These are phyloP conservation scores for Habropoda laboriosa DNA, from an alignment of 1,140 invertebrate genomes.

Conservation along the genomic window DNA sequence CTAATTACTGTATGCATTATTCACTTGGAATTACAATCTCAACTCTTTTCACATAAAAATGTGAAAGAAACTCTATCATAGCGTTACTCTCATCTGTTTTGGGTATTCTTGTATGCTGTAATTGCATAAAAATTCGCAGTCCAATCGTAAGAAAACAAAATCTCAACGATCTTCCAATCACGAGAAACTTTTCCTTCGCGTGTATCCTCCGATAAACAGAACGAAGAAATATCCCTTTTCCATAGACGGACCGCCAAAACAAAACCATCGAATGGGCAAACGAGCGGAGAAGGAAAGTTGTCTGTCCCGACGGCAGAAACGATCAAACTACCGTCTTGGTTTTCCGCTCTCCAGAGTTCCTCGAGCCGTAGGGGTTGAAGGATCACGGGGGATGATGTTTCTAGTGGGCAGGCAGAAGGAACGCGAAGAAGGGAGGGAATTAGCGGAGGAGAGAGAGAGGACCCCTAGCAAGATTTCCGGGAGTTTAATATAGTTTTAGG, in stretches of 20 bases:
- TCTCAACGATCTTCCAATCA: background rate
- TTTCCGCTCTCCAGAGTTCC: conserved; percentile 63
- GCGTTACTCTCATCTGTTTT: too few species aligned
- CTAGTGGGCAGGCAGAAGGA: conserved; percentile 22
- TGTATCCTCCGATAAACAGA: background rate
- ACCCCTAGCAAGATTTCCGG: conserved; percentile 78
- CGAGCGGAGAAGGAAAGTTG: conserved; percentile 55
- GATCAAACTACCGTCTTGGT: conserved; percentile 77
- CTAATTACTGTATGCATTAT: too few species aligned
- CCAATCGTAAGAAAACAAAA: background rate
- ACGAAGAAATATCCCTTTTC: background rate
- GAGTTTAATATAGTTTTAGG: conserved; percentile 82
- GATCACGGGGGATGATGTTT: conserved; percentile 61
- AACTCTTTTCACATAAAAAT: too few species aligned
- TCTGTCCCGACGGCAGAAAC: conserved; percentile 64
- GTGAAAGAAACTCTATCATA: too few species aligned
- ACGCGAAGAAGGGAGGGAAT: conserved; percentile 68
- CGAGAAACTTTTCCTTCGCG: background rate
- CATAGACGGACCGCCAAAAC: background rate
- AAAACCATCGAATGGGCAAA: background rate
- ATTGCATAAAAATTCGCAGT: too few species aligned
- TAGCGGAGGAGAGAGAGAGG: conserved; percentile 64
- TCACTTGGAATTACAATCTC: too few species aligned
- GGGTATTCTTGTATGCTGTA: too few species aligned
- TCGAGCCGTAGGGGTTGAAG: conserved; percentile 45